Base-by-base conservation (phyloP, 2,797 vertebrate genomes). In the Spinus olivaceus region DNA sequence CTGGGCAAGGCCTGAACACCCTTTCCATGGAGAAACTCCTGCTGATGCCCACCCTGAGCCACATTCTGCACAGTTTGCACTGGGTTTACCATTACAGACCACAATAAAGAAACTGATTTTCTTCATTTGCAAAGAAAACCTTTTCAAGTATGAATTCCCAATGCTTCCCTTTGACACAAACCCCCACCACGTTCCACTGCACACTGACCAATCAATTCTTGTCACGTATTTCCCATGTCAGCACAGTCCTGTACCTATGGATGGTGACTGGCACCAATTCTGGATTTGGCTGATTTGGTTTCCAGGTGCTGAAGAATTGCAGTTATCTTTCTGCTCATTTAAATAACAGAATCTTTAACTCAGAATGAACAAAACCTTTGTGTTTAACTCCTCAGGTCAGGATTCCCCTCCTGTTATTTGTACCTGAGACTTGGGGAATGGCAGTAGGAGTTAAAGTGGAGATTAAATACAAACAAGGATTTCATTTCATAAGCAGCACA, bases 171-270 rank as follows among this genome's bases (percentile, higher is more conserved):
- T 47, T 28, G 30, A 24, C 5, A n/a, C 50, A 39, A 86, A 92
- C 20, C 24, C 17, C 18, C 54, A 35, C 14, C 30, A 49, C 0
- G 0, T 39, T 50, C 3, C n/a, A 51, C 39, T 60, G 49, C 15
- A 41, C n/a, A 67, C 7, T 23, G 46, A 18, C 3, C 37, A 42
- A 10, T 27, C 32, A 17, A 8, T 76, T 69, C 47, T 16, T 50
- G 28, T 65, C 84, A 35, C 4, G 0, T 6, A 9, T 46, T 72
- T 72, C 76, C 76, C 63, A 19, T 30, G 15, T 14, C 39, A 87
- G 3, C 27, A 28, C 21, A 61, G 39, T 35, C 32, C 46, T 32
- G 7, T 35, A n/a, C 47, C 33, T 42, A 1, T 21, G 37, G 28
- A 35, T 6, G 18, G 32, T 8, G 37, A 61, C 30, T 33, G 56